These are phyloP conservation scores for Eurytoma californica DNA, from an alignment of 2,888 invertebrate genomes.

Conservation along the genomic window DNA sequence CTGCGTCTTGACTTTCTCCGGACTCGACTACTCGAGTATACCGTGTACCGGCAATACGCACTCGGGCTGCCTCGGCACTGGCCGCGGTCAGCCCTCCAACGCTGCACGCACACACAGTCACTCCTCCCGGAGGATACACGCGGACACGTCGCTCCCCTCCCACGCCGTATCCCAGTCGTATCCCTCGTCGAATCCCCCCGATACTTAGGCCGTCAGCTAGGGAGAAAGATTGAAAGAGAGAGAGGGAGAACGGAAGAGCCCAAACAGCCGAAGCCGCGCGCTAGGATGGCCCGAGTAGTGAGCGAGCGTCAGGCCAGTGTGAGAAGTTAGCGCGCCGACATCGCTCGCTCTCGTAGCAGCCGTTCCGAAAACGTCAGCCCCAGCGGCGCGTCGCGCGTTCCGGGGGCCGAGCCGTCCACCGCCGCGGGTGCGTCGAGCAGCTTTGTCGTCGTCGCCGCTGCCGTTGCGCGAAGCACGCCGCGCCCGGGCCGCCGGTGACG, in stretches of 20 bases:
- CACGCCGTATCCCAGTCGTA: not conserved
- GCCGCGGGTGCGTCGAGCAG: too few relatives aligned
- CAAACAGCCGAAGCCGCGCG: too few relatives aligned
- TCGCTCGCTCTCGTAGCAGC: slow-evolving; percentile 63
- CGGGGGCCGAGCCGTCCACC: slow-evolving; percentile 1
- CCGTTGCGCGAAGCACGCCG: too few relatives aligned
- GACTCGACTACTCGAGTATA: not conserved
- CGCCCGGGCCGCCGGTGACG: not conserved
- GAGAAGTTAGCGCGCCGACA: slow-evolving; percentile 50
- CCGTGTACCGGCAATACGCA: not conserved
- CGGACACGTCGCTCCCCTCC: not conserved
- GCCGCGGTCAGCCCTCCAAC: too few relatives aligned
- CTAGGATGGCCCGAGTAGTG: too few relatives aligned
- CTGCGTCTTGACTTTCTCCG: slow-evolving; percentile 32
- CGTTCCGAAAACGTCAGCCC: slow-evolving; percentile 72
- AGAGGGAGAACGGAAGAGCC: slow-evolving; percentile 26
- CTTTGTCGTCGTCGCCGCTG: not conserved
- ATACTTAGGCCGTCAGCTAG: slow-evolving; percentile 38
- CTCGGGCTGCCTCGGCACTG: too few relatives aligned
- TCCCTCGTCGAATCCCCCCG: not conserved
- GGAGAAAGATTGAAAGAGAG: slow-evolving; percentile 49
- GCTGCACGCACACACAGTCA: not conserved
- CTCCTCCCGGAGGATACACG: not conserved
- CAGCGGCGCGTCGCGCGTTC: slow-evolving; percentile 63
- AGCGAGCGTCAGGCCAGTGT: slow-evolving; percentile 66